Conservation (phyloP, 2,113 vertebrate genomes). For the Ceuthmochares aereus region DNA sequence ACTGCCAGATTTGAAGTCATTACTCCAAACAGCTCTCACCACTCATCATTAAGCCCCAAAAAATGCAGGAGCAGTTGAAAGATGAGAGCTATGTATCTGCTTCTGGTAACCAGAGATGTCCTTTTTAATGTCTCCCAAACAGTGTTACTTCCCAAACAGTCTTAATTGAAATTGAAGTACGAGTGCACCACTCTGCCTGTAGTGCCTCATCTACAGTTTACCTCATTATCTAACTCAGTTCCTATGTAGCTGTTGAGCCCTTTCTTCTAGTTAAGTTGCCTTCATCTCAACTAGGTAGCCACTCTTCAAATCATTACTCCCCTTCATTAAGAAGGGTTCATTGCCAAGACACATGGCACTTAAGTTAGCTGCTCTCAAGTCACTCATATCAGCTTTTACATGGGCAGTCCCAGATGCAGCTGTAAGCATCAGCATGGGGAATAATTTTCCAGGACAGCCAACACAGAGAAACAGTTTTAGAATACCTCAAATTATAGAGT, state of each 20-base stretch:
- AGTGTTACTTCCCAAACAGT: background rate
- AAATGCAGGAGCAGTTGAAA: background rate
- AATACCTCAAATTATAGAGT: background rate
- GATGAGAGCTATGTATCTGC: background rate
- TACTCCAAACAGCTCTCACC: background rate
- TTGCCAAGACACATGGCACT: background rate
- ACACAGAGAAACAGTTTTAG: background rate
- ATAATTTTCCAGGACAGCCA: background rate
- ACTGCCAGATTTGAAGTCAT: background rate
- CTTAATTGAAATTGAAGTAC: background rate
- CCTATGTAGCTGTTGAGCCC: background rate
- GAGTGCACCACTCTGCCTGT: background rate
- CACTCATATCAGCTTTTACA: background rate
- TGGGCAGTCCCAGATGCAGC: background rate
- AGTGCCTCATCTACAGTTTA: background rate
- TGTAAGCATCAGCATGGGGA: background rate
- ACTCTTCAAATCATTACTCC: background rate
- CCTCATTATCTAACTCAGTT: background rate
- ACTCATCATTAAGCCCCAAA: background rate
- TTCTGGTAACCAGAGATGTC: background rate
- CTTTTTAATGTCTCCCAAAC: background rate
- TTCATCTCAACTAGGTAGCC: background rate
- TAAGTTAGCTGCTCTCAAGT: background rate
- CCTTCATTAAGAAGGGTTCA: background rate
- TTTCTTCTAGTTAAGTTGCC: background rate